Conservation (phyloP, 2,113 vertebrate genomes). For the Bos taurus region ARS-UCD2.0 NC_037334.1:28405001-28405500, state of each 20-base stretch:
- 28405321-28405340: slow-evolving; percentile 1
- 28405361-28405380: not conserved
- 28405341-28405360: not conserved
- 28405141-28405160: slow-evolving; percentile 44
- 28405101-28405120: not conserved
- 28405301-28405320: slow-evolving; percentile 5
- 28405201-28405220: not conserved
- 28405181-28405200: not conserved
- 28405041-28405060: not conserved
- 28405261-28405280: not conserved
- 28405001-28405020: not conserved
- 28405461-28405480: not conserved
- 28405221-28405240: not conserved
- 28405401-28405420: not conserved
- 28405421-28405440: not conserved
- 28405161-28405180: slow-evolving; percentile 12
- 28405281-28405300: not conserved
- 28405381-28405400: not conserved
- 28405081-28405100: not conserved
- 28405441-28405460: not conserved
- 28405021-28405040: not conserved
- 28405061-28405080: not conserved
- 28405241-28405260: not conserved
- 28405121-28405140: not conserved
- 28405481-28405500: not conserved